phyloP scores from a whole-genome alignment of 2,888 invertebrate genomes.

The Spodoptera picta region DNA sequence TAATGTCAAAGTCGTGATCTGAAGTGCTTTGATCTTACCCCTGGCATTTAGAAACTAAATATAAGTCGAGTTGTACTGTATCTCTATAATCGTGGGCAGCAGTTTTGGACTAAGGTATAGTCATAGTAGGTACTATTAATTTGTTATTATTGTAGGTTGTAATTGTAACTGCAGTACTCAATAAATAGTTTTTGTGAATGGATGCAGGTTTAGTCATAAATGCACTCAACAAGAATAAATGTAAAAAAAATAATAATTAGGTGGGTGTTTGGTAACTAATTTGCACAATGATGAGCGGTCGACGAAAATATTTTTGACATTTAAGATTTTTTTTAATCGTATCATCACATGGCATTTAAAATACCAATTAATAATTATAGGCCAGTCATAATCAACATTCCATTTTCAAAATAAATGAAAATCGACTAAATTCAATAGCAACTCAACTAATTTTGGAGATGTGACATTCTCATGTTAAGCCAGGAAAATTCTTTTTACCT shows the following conservation, averaged over 20 bases:
- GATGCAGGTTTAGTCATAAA: too few species aligned
- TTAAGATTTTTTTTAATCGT: not conserved
- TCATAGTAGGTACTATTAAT: slow-evolving; percentile 29
- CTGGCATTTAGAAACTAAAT: slow-evolving; percentile 63
- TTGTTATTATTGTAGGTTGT: slow-evolving; percentile 14
- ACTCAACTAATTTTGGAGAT: slow-evolving; percentile 13
- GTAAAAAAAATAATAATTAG: too few species aligned
- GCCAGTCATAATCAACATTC: not conserved
- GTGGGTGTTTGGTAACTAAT: too few species aligned
- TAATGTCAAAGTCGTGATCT: slow-evolving; percentile 73
- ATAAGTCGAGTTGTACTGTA: not conserved
- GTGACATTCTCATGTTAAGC: slow-evolving; percentile 23
- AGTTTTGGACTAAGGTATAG: slow-evolving; percentile 23
- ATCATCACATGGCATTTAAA: not conserved
- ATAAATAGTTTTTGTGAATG: too few species aligned
- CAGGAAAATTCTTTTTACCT: slow-evolving; percentile 3
- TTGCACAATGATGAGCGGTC: not conserved
- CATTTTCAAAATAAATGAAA: not conserved
- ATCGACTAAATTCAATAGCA: slow-evolving; percentile 12
- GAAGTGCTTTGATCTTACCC: slow-evolving; percentile 65
- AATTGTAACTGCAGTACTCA: not conserved
- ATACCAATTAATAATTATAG: not conserved
- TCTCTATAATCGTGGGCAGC: slow-evolving; percentile 22
- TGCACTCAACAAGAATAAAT: too few species aligned
- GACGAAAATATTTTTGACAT: not conserved